Base-by-base conservation (phyloP, 2,797 vertebrate species). In the Bucorvus abyssinicus region DNA sequence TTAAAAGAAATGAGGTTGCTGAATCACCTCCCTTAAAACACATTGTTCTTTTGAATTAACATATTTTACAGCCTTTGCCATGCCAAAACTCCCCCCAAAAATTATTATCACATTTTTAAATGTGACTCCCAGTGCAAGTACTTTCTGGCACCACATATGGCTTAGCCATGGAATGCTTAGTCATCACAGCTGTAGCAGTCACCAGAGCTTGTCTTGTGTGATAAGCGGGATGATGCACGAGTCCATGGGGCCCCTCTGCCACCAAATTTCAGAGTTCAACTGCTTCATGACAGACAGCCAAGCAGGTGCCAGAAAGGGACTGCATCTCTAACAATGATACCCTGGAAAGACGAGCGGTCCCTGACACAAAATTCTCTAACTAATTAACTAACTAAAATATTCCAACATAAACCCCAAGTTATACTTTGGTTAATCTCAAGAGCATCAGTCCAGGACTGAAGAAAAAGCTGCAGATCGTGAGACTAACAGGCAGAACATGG, bases 1-100 rank as follows among this genome's bases (percentile, higher is more conserved):
- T 73, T 87, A 93, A 89, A 94, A 50, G 42, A 74, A 91, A 77
- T 87, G 18, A 79, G 61, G 34, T 40, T 93, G 50, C 49, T 90
- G 53, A 85, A 82, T 68, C 15, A 70, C 44, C 55, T 82, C 19
- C 69, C n/a, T 32, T 78, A 74, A 71, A 86, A 86, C 29, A 81
- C 38, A 42, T 68, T 84, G 23, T 69, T 44, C 57, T 59, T 85
- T 81, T 84, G 60, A 47, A 82, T 60, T 64, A 92, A 38, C 47
- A 9, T 36, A 38, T 18, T 84, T 78, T 3, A 21, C 49, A 69
- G 40, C n/a, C 14, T 40, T 74, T 52, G 38, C n/a, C 47, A 53
- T 52, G 40, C 23, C 47, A 68, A 87, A 63, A 65, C 7, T 60
- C 15, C 18, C 16, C 16, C 3, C 0, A 14, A 65, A 77, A 49